A percentile compares a stretch with the other conserved stretches of the same genome.
Conservation (phyloP, 2,113 vertebrate species). For the Morone chrysops region DNA sequence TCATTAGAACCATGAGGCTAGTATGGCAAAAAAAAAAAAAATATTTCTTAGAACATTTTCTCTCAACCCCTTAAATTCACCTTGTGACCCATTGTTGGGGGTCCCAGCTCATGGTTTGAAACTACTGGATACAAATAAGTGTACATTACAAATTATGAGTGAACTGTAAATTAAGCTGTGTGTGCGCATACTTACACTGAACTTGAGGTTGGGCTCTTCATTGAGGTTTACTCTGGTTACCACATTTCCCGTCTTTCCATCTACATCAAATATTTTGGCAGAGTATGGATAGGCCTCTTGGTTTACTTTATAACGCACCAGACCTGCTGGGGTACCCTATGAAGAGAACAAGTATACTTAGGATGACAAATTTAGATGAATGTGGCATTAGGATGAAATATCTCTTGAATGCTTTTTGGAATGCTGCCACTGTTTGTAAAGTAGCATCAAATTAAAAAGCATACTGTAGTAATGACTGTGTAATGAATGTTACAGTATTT, state of each 20-base stretch:
- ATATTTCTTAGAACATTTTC: background rate
- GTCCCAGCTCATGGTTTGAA: background rate
- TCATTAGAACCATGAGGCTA: background rate
- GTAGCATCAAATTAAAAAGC: conserved; percentile 34
- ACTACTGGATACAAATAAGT: background rate
- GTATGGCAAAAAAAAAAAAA: too few species aligned
- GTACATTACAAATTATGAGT: background rate
- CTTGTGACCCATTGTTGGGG: too few species aligned
- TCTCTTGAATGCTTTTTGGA: background rate
- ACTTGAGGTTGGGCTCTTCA: conserved; percentile 93
- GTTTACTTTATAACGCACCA: conserved; percentile 90
- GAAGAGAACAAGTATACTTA: conserved; percentile 21
- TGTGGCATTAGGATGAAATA: conserved; percentile 5
- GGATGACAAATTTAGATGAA: background rate
- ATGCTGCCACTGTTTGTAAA: background rate
- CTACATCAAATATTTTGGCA: conserved; percentile 94
- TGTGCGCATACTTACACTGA: conserved; percentile 86
- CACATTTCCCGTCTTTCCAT: conserved; percentile 89
- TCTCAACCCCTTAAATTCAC: background rate
- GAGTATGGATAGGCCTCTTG: conserved; percentile 89
- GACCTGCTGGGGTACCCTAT: conserved; percentile 92
- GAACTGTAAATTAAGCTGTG: background rate
- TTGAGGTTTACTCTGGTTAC: conserved; percentile 96
- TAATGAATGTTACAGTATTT: conserved; percentile 26
- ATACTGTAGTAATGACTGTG: background rate